Conservation (phyloP, 2,797 vertebrate genomes). For the Nasua narica region DNA sequence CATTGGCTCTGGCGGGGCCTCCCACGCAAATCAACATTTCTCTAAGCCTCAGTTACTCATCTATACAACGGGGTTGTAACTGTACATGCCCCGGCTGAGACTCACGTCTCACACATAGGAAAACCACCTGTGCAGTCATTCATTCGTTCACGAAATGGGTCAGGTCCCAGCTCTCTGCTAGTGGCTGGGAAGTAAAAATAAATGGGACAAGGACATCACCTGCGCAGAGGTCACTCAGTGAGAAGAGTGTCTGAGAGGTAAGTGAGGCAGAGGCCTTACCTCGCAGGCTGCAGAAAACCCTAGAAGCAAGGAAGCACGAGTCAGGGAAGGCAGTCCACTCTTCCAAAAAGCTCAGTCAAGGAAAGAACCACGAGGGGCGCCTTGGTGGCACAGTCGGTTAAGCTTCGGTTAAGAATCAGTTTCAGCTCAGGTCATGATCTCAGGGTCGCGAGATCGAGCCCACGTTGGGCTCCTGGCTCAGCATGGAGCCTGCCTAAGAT, state of each 20-base stretch:
- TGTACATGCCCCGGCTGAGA: neutral
- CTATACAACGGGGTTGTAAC: neutral
- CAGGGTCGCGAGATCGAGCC: neutral
- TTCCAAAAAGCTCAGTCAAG: neutral
- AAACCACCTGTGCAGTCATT: neutral
- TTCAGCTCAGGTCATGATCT: neutral
- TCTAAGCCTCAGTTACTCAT: neutral
- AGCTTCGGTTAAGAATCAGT: too few species aligned
- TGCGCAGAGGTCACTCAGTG: neutral
- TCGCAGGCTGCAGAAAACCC: neutral
- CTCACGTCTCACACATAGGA: neutral
- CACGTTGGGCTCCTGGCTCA: neutral
- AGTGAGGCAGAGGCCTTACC: neutral
- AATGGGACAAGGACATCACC: neutral
- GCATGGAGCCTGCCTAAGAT: neutral
- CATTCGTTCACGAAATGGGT: neutral
- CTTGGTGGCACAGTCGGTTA: neutral
- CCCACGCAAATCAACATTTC: neutral
- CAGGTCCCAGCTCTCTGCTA: neutral
- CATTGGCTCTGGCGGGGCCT: neutral
- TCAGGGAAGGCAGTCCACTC: neutral
- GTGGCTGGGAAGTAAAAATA: neutral
- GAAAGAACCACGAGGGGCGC: neutral
- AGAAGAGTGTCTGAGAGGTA: neutral
- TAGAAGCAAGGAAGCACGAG: neutral